These are phyloP conservation scores for Athalia circularis DNA, from an alignment of 2,888 invertebrate species.

Conservation along the genomic window DNA sequence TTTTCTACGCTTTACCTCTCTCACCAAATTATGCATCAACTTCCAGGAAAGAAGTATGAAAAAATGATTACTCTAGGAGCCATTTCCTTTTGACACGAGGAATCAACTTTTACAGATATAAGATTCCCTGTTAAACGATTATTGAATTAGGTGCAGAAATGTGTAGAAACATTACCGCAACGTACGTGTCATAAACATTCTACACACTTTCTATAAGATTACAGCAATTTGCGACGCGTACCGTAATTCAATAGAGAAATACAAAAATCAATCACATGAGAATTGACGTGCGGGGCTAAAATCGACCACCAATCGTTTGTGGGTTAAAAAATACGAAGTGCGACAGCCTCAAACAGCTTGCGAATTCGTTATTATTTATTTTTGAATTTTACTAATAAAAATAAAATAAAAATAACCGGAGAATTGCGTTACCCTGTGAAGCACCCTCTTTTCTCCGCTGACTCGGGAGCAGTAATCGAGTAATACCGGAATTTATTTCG, in stretches of 20 bases:
- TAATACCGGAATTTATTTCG: background rate
- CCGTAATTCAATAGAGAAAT: constrained; percentile 17
- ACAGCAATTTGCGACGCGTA: constrained; percentile 5
- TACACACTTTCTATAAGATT: constrained; percentile 12
- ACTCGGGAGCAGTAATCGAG: background rate
- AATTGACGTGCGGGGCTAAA: background rate
- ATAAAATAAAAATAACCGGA: background rate
- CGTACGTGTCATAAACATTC: background rate
- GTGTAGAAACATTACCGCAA: background rate
- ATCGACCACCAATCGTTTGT: too few species aligned
- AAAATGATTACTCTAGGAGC: too few species aligned
- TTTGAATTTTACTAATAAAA: background rate
- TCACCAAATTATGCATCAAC: too few species aligned
- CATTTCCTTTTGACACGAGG: too few species aligned
- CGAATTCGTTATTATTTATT: background rate
- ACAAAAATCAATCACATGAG: background rate
- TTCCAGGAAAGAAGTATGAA: too few species aligned
- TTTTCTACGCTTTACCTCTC: too few species aligned
- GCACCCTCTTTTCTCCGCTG: background rate
- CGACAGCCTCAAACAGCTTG: too few species aligned
- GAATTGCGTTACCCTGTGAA: constrained; percentile 2
- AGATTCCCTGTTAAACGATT: background rate
- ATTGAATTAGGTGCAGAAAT: constrained; percentile 12
- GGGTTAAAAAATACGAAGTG: too few species aligned
- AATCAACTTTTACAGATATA: too few species aligned